phyloP scores from a whole-genome alignment of 2,113 vertebrate genomes.

The Vidua chalybeata region DNA sequence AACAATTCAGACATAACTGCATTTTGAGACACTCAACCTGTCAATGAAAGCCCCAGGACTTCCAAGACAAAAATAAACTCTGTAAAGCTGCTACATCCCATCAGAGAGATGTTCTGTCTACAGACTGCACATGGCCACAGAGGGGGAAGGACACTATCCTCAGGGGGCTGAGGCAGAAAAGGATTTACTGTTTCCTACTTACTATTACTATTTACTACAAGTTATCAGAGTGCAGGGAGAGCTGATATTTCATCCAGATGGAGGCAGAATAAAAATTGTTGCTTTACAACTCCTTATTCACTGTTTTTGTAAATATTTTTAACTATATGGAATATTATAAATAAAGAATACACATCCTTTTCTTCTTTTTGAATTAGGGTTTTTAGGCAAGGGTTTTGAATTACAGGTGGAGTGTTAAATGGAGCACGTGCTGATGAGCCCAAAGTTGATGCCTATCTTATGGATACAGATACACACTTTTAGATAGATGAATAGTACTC shows the following conservation, averaged over 20 bases:
- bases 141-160: neutral
- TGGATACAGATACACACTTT: neutral
- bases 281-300: neutral
- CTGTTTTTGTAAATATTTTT: neutral
- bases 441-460: neutral
- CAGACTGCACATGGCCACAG: neutral
- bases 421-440: neutral
- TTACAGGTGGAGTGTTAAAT: neutral
- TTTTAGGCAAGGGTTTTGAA: neutral
- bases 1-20: neutral
- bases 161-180: neutral
- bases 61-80: neutral
- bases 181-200: neutral
- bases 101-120: neutral
- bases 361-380: neutral
- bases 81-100: rapidly evolving
- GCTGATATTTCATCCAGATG: neutral
- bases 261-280: neutral
- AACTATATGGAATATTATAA: neutral
- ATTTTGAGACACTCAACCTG: neutral
- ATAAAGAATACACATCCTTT: neutral
- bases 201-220: neutral
- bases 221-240: neutral
- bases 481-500: neutral
- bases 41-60: neutral